These are phyloP conservation scores for Philaenus spumarius DNA, from an alignment of 1,140 invertebrate genomes.

Conservation along the genomic window DNA sequence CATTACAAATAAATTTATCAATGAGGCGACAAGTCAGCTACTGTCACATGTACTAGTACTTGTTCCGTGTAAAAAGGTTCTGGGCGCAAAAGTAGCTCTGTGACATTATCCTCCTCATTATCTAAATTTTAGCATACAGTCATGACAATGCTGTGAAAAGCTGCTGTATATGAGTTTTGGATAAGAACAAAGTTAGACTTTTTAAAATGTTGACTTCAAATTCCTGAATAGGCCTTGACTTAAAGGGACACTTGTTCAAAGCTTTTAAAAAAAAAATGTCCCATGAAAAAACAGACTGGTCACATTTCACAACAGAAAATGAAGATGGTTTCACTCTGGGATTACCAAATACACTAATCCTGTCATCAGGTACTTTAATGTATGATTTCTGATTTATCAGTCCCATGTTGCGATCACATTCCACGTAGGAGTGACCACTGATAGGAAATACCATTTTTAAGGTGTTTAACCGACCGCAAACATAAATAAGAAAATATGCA, in stretches of 20 bases:
- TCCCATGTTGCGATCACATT: constrained; percentile 29
- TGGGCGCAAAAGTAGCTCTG: no score
- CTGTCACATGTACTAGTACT: no score
- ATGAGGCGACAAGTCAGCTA: no score
- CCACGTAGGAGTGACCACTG: constrained; percentile 29
- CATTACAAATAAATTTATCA: no score
- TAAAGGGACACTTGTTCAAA: constrained; percentile 1
- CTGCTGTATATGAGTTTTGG: no score
- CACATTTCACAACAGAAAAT: not conserved
- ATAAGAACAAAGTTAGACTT: no score
- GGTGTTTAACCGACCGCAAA: constrained; percentile 20
- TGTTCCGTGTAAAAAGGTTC: no score
- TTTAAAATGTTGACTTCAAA: no score
- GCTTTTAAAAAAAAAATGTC: not conserved
- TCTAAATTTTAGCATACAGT: no score
- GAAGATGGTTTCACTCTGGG: no score
- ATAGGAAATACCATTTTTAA: constrained; percentile 29
- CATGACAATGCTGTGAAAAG: no score
- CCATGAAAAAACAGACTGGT: not conserved
- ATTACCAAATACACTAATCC: not conserved
- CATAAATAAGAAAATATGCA: not conserved
- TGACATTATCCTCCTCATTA: no score
- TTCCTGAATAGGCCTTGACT: not conserved
- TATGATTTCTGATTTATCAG: constrained; percentile 18
- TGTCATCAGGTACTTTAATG: constrained; percentile 1